A percentile compares a stretch with the other conserved stretches of the same genome.
These are phyloP conservation scores for Sinocyclocheilus grahami DNA, from an alignment of 2,113 vertebrate genomes.

Conservation along the genomic window DNA sequence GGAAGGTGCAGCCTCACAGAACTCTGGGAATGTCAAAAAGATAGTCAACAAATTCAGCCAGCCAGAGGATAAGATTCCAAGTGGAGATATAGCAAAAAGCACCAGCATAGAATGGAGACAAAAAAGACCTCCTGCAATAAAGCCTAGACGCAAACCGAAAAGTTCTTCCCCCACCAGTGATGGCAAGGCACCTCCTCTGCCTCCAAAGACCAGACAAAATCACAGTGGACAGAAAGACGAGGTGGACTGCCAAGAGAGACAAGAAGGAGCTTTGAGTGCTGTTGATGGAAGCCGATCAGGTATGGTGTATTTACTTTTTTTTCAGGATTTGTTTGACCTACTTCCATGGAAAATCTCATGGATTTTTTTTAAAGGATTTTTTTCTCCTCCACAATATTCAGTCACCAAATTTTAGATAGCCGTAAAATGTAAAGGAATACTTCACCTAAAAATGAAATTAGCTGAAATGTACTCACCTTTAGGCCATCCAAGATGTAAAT, in stretches of 20 bases:
- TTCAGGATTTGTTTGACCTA: not conserved
- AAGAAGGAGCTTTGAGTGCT: not conserved
- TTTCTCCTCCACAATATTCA: not conserved
- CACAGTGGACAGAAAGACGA: not conserved
- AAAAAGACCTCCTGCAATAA: conserved; percentile 62
- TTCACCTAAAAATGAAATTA: too few species aligned
- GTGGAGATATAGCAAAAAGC: not conserved
- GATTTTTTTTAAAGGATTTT: too few species aligned
- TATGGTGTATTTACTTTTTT: conserved; percentile 45
- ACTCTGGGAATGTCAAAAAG: conserved; percentile 68
- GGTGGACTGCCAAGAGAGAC: not conserved
- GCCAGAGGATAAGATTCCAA: conserved; percentile 25
- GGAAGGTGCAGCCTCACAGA: conserved; percentile 1
- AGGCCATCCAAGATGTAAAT: too few species aligned
- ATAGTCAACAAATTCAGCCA: conserved; percentile 72
- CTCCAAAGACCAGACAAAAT: conserved; percentile 54
- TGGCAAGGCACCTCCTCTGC: conserved; percentile 44
- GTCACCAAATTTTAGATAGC: not conserved
- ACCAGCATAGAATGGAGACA: not conserved
- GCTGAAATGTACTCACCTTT: too few species aligned
- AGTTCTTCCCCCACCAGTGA: not conserved
- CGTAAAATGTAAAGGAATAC: too few species aligned
- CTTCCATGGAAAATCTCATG: not conserved
- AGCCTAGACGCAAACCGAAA: conserved; percentile 39
- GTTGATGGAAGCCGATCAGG: conserved; percentile 68